These are phyloP conservation scores for Anoncus sp. DNA, from an alignment of 2,888 invertebrate species.

Conservation along the genomic window DNA sequence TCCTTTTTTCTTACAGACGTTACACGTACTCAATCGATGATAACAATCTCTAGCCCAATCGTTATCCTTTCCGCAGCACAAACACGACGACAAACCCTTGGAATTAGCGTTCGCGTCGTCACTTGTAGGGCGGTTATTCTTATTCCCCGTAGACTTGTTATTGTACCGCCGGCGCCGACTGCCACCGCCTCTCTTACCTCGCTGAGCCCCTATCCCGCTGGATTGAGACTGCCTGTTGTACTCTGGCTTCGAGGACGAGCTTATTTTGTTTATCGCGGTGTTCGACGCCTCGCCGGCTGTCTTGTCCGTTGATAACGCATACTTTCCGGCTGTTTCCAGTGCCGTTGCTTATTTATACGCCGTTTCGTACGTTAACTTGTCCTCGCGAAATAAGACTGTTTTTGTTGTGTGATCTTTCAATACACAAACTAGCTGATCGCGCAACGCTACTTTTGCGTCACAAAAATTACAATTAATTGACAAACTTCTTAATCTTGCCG, in stretches of 20 bases:
- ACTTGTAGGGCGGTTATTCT: conserved; percentile 5
- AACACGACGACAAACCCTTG: conserved; percentile 33
- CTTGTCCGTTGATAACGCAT: conserved; percentile 30
- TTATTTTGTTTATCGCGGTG: not conserved
- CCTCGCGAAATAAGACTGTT: conserved; percentile 17
- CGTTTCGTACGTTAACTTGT: conserved; percentile 29
- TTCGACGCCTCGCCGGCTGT: too few relatives aligned
- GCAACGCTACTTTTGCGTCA: conserved; percentile 14
- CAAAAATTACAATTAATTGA: too few relatives aligned
- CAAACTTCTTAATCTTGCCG: conserved; percentile 80
- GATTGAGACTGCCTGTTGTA: too few relatives aligned
- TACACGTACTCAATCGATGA: conserved; percentile 24
- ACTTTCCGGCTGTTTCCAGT: conserved; percentile 38
- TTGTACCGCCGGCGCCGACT: conserved; percentile 7
- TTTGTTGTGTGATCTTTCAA: conserved; percentile 34
- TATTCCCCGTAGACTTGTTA: conserved; percentile 11
- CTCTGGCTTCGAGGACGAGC: not conserved
- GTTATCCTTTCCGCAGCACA: conserved; percentile 45
- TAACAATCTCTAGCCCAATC: conserved; percentile 45
- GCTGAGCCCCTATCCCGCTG: not conserved
- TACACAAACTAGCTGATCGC: conserved; percentile 35
- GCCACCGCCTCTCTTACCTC: not conserved
- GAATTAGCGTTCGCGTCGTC: conserved; percentile 19
- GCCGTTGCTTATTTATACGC: conserved; percentile 39
- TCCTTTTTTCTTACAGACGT: too few relatives aligned